phyloP scores from a whole-genome alignment of 2,113 vertebrate species.

The Corythornis cristatus region DNA sequence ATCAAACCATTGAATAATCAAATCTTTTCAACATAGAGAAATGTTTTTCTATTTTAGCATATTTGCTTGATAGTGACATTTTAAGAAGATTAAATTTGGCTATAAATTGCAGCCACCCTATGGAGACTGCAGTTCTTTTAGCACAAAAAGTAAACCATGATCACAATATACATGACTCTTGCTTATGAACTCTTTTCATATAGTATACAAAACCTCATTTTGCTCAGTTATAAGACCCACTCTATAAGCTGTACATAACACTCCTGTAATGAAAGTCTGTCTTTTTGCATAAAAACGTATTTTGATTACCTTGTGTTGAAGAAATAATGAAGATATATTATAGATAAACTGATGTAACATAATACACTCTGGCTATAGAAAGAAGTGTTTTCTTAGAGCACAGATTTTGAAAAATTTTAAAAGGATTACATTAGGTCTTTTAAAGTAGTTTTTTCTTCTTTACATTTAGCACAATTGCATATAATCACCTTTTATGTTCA shows the following conservation, averaged over 20 bases:
- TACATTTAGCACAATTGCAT: not conserved
- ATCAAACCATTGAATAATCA: constrained; percentile 32
- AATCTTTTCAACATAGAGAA: constrained; percentile 23
- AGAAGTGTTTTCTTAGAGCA: not conserved
- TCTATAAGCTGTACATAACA: not conserved
- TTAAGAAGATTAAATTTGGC: constrained; percentile 44
- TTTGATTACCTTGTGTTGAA: not conserved
- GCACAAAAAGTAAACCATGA: constrained; percentile 1
- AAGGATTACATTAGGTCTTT: not conserved
- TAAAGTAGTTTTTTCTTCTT: not conserved
- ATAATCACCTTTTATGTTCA: not conserved
- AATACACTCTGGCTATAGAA: not conserved
- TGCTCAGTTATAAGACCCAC: not conserved
- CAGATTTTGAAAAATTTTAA: not conserved
- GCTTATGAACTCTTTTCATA: not conserved
- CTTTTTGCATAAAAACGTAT: not conserved
- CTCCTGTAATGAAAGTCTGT: not conserved
- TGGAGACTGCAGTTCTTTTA: constrained; percentile 9
- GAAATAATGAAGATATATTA: constrained; percentile 8
- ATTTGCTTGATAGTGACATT: constrained; percentile 17
- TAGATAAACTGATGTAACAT: not conserved
- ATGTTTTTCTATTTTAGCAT: constrained; percentile 13
- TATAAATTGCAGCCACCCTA: constrained; percentile 2
- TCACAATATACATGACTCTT: not conserved
- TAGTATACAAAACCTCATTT: not conserved